Conservation (phyloP, 1,140 invertebrate genomes). For the Neelides sp. region DNA sequence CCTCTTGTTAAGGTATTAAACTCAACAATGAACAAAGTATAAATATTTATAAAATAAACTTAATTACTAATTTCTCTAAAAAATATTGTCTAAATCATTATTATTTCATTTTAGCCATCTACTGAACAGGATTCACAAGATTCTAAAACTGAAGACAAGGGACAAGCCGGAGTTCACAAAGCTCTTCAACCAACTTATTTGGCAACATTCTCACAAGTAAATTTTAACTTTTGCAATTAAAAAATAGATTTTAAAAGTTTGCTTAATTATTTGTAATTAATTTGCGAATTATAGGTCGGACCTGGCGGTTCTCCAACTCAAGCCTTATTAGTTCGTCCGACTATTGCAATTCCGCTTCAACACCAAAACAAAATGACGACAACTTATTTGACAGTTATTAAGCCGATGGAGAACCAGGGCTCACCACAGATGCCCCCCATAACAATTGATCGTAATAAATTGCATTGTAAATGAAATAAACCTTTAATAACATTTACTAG, state of each 20-base stretch:
- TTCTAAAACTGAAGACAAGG: slow-evolving; percentile 9
- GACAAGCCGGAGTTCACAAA: slow-evolving; percentile 2
- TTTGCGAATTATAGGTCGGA: too few relatives aligned
- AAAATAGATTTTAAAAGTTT: too few relatives aligned
- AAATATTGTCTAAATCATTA: too few relatives aligned
- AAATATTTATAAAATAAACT: too few relatives aligned
- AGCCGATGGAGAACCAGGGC: slow-evolving; percentile 21
- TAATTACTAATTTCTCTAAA: too few relatives aligned
- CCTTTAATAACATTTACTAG: neutral
- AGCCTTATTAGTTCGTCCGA: slow-evolving; percentile 25
- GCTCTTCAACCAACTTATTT: slow-evolving; percentile 12
- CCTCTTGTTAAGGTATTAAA: slow-evolving; percentile 6
- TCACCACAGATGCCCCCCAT: slow-evolving; percentile 2
- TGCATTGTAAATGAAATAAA: slow-evolving; percentile 7
- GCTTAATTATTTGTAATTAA: too few relatives aligned
- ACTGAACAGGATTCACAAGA: too few relatives aligned
- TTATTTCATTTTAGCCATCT: too few relatives aligned
- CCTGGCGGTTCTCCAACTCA: slow-evolving; percentile 17
- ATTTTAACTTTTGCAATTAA: too few relatives aligned
- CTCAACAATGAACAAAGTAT: too few relatives aligned
- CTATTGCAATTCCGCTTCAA: slow-evolving; percentile 17
- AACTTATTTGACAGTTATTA: slow-evolving; percentile 23
- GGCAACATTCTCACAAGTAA: slow-evolving; percentile 22
- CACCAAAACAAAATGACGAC: slow-evolving; percentile 24
- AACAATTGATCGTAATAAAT: too few relatives aligned